Evolutionary conservation across 2,888 invertebrate species (phyloP).

Genomic region (Epirrita christyi): DNA sequence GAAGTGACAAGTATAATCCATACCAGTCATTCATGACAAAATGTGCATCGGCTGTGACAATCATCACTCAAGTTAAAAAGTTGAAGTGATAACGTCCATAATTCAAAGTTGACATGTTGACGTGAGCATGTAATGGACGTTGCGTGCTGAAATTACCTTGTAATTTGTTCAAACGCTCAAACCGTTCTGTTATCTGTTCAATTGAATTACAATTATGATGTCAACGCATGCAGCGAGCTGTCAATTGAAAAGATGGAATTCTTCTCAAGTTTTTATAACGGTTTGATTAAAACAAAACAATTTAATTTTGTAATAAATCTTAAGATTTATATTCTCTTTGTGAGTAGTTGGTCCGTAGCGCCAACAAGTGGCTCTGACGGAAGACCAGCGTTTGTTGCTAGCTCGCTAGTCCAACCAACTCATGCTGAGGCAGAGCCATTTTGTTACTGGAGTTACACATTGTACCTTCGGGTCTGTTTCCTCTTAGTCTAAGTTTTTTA

Average conservation of each 20-base stretch:
- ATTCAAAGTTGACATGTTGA: slow-evolving; percentile 9
- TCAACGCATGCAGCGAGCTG: not conserved
- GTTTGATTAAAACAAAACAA: too few species aligned
- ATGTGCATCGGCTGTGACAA: slow-evolving; percentile 8
- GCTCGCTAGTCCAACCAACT: too few species aligned
- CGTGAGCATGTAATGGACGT: slow-evolving; percentile 2
- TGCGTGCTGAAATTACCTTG: slow-evolving; percentile 3
- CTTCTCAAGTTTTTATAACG: too few species aligned
- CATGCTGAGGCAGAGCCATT: too few species aligned
- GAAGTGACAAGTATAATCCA: not conserved
- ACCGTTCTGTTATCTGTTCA: slow-evolving; percentile 5
- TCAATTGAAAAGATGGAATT: not conserved
- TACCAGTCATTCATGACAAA: slow-evolving; percentile 12
- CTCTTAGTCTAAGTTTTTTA: too few species aligned
- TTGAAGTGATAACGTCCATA: not conserved
- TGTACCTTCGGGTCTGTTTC: too few species aligned
- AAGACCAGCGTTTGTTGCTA: too few species aligned
- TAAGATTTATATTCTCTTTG: too few species aligned
- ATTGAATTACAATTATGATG: slow-evolving; percentile 16
- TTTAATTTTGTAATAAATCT: too few species aligned
- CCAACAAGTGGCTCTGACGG: too few species aligned
- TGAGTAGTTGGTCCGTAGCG: too few species aligned
- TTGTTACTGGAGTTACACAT: too few species aligned
- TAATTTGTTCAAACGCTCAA: slow-evolving; percentile 15
- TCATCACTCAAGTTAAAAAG: slow-evolving; percentile 3